Base-by-base conservation (phyloP, 2,797 vertebrate genomes). In the Myoxocephalus aenaeus region DNA sequence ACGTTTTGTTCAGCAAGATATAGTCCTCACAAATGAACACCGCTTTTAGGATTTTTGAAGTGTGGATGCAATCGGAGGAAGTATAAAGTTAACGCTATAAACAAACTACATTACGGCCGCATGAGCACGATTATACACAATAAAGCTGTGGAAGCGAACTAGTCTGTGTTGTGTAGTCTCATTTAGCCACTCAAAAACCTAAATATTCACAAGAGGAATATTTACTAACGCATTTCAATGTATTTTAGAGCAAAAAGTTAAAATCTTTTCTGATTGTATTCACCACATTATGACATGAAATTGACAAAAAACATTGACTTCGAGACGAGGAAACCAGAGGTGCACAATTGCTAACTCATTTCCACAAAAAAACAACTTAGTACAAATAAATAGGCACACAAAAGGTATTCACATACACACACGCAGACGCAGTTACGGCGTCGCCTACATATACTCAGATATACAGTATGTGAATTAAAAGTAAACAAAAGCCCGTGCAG, bases 401-500 rank as follows among this genome's bases (percentile, higher is more conserved):
- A 25, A 56, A 56, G 3, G 46, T 13, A 11, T 56, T 7, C 20
- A 34, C 11, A 25, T 42, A 18, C 9, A 56, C 22, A 6, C 6
- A 25, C 11, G 5, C 42, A 44, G 42, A 32, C 32, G 1, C 3
- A 32, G 32, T 32, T 32, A 32, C 8, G 25, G 14, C 54, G 15
- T 25, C 3, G 46, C 7, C 46, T 56, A 44, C 15, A 25, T 51
- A 56, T 1, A 40, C 17, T 48, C 10, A 34, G 2, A 65, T 13
- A 40, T 40, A 40, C 18, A n/a, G 53, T 22, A 38, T 22, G n/a
- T 75, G 48, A 42, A 69, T 63, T 76, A 36, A 27, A 62, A 58
- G 53, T 75, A 67, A 83, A 73, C 40, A 74, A 70, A 75, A 75
- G 67, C 32, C 25, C 53, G 29, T 13, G 48, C 29, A 48, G n/a